Evolutionary conservation across 1,140 invertebrate species (phyloP), one percentile per base, ranked within the genome.

Genomic region (Brachionus paranguensis): DNA sequence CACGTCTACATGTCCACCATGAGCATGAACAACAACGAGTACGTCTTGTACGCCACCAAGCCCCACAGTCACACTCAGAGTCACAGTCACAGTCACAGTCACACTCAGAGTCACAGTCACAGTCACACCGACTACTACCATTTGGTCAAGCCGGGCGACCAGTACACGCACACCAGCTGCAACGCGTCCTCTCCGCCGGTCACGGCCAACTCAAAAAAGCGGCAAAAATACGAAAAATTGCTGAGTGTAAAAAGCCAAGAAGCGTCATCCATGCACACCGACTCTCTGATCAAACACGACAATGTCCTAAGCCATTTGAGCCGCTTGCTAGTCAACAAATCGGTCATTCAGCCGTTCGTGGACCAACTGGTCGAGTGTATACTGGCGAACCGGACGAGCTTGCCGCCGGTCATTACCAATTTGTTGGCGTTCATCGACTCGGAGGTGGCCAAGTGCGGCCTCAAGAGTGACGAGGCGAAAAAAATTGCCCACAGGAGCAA

Each of bases 171-270:
- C 27, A 12, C 27, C 20, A 81, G 7, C 53, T 79, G 20, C 3
- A 53, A 55, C 3, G 4, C 11, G 3, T 72, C 68, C 12, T 50
- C 33, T 17, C 17, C 41, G 37, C 3, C 41, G 0, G 3, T 20
- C 8, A 72, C 11, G 27, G 41, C 10, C 60, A 24, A 24, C 24
- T 24, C 55, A 43, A 81, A 81, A 37, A 60, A 47, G 20, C 65
- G 1, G 2, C 14, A 81, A 64, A 68, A 81, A 43, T 81, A 81
- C 20, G 55, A 81, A 81, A 81, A 81, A 41, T n/a, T 81, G 53
- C 37, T 47, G 0, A 81, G 53, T 14, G 78, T 65, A 10, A 81
- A 81, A 81, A 64, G 53, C 27, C 53, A 81, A 12, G 78, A 81
- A 2, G 41, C 53, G 33, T 24, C 78, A 7, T 41, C 64, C 0